Conservation (phyloP, 2,113 vertebrate species). For the Protobothrops flavoviridis region DNA sequence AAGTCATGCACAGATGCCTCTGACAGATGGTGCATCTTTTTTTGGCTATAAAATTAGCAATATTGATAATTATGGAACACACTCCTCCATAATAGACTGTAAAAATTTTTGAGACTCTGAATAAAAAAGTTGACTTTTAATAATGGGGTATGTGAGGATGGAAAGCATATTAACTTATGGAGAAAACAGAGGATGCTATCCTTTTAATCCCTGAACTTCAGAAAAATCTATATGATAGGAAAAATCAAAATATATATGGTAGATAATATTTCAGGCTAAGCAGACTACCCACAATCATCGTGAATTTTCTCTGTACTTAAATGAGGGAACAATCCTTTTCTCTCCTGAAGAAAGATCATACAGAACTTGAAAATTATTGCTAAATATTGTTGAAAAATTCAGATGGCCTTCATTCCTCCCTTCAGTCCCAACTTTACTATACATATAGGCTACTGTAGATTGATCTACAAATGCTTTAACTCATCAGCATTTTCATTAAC, state of each 20-base stretch:
- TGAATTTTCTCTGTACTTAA: neutral
- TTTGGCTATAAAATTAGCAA: conserved; percentile 28
- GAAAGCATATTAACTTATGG: neutral
- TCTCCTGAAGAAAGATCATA: neutral
- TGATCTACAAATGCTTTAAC: neutral
- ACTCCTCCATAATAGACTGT: neutral
- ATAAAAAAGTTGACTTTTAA: neutral
- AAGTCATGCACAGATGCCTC: conserved; percentile 27
- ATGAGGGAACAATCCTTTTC: neutral
- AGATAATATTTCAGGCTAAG: neutral
- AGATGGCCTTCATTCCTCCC: neutral
- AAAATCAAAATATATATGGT: neutral
- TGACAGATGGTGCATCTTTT: conserved; percentile 18
- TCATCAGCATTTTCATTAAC: no score
- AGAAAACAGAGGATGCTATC: neutral
- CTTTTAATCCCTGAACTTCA: neutral
- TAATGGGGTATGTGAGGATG: neutral
- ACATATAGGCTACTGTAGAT: neutral
- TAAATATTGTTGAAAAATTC: neutral
- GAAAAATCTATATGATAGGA: neutral
- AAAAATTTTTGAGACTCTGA: neutral
- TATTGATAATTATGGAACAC: conserved; percentile 8
- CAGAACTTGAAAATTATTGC: neutral
- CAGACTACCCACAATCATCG: neutral
- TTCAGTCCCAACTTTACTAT: neutral